These are phyloP conservation scores for Dromiciops gliroides DNA, from an alignment of 2,113 vertebrate genomes.

Conservation along the genomic window DNA sequence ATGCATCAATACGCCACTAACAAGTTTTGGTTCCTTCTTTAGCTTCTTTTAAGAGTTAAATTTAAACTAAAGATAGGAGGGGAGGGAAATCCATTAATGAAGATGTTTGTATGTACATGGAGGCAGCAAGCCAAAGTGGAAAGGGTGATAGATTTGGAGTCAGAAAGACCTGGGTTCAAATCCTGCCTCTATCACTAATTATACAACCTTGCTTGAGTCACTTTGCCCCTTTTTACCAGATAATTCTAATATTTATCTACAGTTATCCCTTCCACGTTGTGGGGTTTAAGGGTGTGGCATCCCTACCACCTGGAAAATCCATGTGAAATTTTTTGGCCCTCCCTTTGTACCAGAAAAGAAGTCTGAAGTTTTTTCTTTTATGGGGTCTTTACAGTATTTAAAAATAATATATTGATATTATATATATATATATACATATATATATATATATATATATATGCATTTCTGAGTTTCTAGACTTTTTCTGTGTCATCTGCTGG, in stretches of 20 bases:
- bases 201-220: conserved; percentile 43
- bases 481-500: no score
- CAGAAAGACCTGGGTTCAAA: neutral
- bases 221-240: conserved; percentile 56
- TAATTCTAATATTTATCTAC: neutral
- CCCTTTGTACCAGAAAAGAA: no score
- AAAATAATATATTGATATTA: no score
- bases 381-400: no score
- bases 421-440: no score
- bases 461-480: no score
- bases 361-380: no score
- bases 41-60: neutral
- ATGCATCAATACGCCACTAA: neutral
- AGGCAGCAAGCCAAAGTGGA: neutral
- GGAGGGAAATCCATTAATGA: neutral
- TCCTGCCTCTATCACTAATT: neutral
- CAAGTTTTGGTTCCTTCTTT: neutral
- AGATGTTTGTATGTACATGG: neutral
- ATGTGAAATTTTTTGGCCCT: no score
- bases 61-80: neutral
- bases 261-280: no score
- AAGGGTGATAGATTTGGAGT: neutral
- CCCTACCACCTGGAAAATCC: no score
- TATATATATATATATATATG: no score
- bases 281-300: no score